phyloP scores from a whole-genome alignment of 2,797 vertebrate species.

The Sebastes flavidus region DNA sequence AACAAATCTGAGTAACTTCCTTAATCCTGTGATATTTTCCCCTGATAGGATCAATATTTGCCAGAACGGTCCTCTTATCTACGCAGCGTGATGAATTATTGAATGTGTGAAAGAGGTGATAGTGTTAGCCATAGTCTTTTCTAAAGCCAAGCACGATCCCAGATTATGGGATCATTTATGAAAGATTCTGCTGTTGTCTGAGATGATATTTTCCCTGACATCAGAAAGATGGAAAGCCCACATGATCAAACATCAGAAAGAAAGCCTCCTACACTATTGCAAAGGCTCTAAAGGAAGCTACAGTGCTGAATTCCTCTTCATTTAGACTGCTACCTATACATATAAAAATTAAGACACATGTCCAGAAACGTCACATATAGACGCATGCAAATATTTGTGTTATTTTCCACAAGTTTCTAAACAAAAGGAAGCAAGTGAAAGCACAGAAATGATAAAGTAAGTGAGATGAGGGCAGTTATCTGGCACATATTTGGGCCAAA shows the following conservation, averaged over 20 bases:
- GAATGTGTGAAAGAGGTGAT: slow-evolving; percentile 55
- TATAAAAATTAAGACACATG: background rate
- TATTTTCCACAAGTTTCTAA: background rate
- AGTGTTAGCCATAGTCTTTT: slow-evolving; percentile 61
- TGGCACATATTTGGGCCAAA: background rate
- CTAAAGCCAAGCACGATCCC: slow-evolving; percentile 63
- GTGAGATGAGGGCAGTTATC: background rate
- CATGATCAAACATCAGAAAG: slow-evolving; percentile 46
- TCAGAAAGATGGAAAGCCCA: slow-evolving; percentile 46
- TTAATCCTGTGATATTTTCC: slow-evolving; percentile 66
- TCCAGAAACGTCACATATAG: background rate
- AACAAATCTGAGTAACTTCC: slow-evolving; percentile 62
- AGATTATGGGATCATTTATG: slow-evolving; percentile 72
- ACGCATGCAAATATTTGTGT: background rate
- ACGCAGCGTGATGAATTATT: slow-evolving; percentile 59
- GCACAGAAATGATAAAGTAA: background rate
- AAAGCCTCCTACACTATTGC: slow-evolving; percentile 2
- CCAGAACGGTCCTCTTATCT: slow-evolving; percentile 62
- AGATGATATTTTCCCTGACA: slow-evolving; percentile 56
- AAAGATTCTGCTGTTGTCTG: slow-evolving; percentile 57
- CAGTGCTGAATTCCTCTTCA: background rate
- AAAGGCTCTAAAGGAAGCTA: slow-evolving; percentile 16
- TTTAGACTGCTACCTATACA: background rate
- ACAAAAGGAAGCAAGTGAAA: background rate
- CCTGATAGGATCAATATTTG: slow-evolving; percentile 74